Base-by-base conservation (phyloP, 92 coral and sea anemone species). In the Hydrozoanthus gracilis region DNA sequence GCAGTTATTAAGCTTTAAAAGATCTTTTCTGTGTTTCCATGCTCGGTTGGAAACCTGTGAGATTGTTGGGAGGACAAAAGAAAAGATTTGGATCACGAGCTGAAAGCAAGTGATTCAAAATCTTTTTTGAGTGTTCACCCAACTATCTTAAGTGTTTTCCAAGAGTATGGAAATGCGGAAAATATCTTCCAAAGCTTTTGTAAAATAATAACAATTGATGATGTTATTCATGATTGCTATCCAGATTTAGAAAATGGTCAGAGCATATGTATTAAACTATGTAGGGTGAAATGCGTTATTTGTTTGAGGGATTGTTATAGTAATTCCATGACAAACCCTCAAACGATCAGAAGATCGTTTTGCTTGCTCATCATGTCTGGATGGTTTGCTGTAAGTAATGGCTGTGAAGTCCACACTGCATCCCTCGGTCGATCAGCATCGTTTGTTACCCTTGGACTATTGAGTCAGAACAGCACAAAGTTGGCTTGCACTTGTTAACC, bases 241-340 rank as follows among this genome's bases (percentile, higher is more conserved):
- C 44, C 44, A 66, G 44, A 17, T 8, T 27, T 27, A 27, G 39
- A 27, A 27, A 27, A 27, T 27, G 39, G 39, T 27, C 39, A 27
- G 39, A 27, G 15, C 6, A 65, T 18, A 64, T 27, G 7, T 9
- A 49, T 70, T 46, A 46, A 7, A 46, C 3, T 48, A 55, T 73
- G 15, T 73, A 55, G 78, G 48, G 6, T 20, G 51, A 54, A 54
- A 8, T 4, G 73, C 7, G 18, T 16, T 45, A 0, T 51, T 35
- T 54, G 82, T 77, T 77, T 77, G 82, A 55, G 68, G 17, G 82
- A 15, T 77, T 77, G 82, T 39, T 77, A 46, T 77, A 47, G 39
- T 27, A 46, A 14, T 8, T 79, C 44, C 8, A 79, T 62, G 84
- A 79, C 84, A 79, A 79, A 78, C 83, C 39, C 73, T 79, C 84